Conservation (phyloP, 2,113 vertebrate species). For the Prionailurus viverrinus region DNA sequence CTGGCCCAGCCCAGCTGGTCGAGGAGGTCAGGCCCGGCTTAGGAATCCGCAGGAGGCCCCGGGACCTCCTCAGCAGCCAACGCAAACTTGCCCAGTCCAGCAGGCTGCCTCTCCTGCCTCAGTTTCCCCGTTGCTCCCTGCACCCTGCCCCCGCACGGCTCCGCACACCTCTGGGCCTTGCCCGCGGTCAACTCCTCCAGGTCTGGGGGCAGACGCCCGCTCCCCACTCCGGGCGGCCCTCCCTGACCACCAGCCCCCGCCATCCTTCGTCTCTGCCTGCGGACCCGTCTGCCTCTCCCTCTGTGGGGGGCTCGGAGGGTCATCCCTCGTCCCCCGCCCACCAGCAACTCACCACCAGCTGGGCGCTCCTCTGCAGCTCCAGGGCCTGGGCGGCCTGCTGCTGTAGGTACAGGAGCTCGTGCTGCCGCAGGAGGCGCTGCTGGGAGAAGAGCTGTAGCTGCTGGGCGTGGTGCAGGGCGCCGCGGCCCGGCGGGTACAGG, state of each 20-base stretch:
- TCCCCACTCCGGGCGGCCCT: not conserved
- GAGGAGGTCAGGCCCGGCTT: constrained; percentile 84
- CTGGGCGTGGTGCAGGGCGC: constrained; percentile 96
- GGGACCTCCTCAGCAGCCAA: not conserved
- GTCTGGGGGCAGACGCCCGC: not conserved
- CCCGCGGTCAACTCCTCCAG: no score
- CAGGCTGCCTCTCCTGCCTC: not conserved
- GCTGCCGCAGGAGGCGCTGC: constrained; percentile 97
- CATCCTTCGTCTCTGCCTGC: accelerated
- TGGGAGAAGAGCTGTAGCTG: constrained; percentile 98
- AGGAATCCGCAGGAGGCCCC: constrained; percentile 62
- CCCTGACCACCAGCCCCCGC: not conserved
- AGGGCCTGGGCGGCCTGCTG: constrained; percentile 97
- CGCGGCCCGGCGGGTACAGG: constrained; percentile 92
- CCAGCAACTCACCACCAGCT: constrained; percentile 89
- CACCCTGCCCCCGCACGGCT: not conserved
- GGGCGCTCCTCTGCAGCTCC: constrained; percentile 96
- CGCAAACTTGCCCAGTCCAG: not conserved
- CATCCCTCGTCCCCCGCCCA: accelerated
- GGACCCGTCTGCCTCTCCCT: accelerated
- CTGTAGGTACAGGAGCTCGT: constrained; percentile 97
- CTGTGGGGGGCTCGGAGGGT: accelerated
- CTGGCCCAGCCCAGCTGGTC: accelerated
- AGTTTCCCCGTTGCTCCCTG: not conserved
- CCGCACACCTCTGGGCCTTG: not conserved